Conservation (phyloP, 2,888 invertebrate genomes). For the Sipha maydis region DNA sequence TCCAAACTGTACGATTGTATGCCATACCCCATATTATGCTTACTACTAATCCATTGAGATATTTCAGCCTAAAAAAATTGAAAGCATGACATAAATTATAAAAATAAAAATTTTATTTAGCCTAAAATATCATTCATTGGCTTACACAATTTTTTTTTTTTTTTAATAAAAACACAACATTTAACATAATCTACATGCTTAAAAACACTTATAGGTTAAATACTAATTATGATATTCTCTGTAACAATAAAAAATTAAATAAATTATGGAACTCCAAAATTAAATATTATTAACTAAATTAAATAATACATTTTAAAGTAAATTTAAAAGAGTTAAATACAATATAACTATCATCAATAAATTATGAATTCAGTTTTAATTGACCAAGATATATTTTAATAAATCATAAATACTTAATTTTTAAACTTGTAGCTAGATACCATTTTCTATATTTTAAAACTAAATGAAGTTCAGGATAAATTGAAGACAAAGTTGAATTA, state of each 20-base stretch:
- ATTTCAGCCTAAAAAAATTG: conserved; percentile 81
- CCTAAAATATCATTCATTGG: background rate
- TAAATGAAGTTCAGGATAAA: too few relatives aligned
- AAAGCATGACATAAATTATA: background rate
- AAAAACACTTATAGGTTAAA: background rate
- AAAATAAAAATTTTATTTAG: background rate
- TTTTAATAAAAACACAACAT: conserved; percentile 23
- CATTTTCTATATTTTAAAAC: too few relatives aligned
- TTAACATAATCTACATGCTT: conserved; percentile 40
- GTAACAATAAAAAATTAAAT: background rate
- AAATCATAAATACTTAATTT: too few relatives aligned
- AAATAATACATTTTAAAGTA: too few relatives aligned
- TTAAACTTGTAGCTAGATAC: too few relatives aligned
- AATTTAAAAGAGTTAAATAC: too few relatives aligned
- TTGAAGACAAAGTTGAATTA: background rate
- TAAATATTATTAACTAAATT: too few relatives aligned
- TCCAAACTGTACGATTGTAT: conserved; percentile 89
- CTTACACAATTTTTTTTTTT: background rate
- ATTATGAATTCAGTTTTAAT: too few relatives aligned
- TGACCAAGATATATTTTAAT: too few relatives aligned
- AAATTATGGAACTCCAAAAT: too few relatives aligned
- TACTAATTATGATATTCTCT: conserved; percentile 2
- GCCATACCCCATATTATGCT: conserved; percentile 99
- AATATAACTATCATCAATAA: too few relatives aligned
- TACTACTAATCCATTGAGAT: conserved; percentile 94